phyloP scores from a whole-genome alignment of 2,888 invertebrate genomes.

The Melinopterus prodromus region DNA sequence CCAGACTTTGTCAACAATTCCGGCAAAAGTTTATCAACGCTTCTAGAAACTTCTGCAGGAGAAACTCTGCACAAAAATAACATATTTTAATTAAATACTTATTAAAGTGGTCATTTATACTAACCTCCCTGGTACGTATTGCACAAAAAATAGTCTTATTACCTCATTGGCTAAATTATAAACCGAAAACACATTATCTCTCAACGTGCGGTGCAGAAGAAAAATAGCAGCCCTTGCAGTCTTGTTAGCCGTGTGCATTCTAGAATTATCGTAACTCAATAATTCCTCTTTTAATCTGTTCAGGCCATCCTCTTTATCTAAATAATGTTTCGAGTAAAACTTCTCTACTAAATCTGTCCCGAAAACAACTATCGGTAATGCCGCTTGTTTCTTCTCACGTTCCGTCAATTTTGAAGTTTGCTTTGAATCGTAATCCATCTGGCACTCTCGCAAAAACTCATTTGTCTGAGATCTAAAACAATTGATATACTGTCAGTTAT shows the following conservation, averaged over 20 bases:
- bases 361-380: constrained; percentile 89
- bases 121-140: constrained; percentile 83
- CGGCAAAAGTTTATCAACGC: constrained; percentile 83
- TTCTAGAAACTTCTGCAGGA: constrained; percentile 81
- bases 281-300: constrained; percentile 70
- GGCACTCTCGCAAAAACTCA: constrained; percentile 80
- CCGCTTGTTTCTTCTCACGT: constrained; percentile 86
- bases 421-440: constrained; percentile 66
- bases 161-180: constrained; percentile 86
- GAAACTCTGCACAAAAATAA: constrained; percentile 71
- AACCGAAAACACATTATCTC: constrained; percentile 90
- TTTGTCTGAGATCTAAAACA: constrained; percentile 79
- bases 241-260: constrained; percentile 73
- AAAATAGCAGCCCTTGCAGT: constrained; percentile 83
- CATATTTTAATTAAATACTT: neutral
- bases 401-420: constrained; percentile 73
- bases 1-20: constrained; percentile 86
- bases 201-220: constrained; percentile 78
- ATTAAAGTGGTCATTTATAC: constrained; percentile 25
- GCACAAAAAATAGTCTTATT: constrained; percentile 79
- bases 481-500: neutral
- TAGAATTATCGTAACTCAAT: constrained; percentile 59
- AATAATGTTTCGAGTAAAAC: constrained; percentile 89
- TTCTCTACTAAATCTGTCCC: constrained; percentile 90
- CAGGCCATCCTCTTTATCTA: constrained; percentile 90